Base-by-base conservation (phyloP, 2,113 vertebrate genomes). In the Bungarus multicinctus region DNA sequence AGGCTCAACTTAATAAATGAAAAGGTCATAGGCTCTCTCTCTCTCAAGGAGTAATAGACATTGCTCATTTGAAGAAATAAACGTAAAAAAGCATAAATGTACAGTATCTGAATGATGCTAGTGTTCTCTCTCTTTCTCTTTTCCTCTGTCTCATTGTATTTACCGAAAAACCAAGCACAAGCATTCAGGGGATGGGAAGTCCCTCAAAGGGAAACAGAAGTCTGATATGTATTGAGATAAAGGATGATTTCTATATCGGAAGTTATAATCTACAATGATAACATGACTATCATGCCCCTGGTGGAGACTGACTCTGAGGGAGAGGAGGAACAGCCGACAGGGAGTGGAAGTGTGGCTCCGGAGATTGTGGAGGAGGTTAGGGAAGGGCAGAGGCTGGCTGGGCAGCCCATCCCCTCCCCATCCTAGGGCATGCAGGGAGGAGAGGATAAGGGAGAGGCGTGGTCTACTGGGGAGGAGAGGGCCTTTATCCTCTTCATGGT, bases 11-110 rank as follows among this genome's bases (percentile, higher is more conserved):
- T 94, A 92, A 89, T 86, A 93, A 91, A 89, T 89, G 88, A 90
- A 92, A 30, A 87, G 88, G 91, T 85, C 64, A 22, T 45, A 7
- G 64, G 23, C 0, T 95, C 92, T 93, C 57, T 95, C 92, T 93
- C 57, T 58, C 57, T 58, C 22, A 20, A 90, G 69, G 69, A 39
- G 69, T 87, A 93, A 94, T 27, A 11, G 16, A 50, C 45, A 93
- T 16, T 10, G 57, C 4, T 90, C 34, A 3, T 89, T 89, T 39
- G 45, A 94, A 91, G 93, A 92, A 90, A 91, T 81, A 93, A 50
- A 50, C 1, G 8, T 8, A 64, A 74, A 55, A 55, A 89, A 43
- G 0, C 0, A 47, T 8, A 54, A 12, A 39, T 18, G 57, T 93
- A n/a, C 16, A 7, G 7, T 8, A n/a, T 60, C 4, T 74, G 30